phyloP scores from a whole-genome alignment of 2,113 vertebrate species.

The Pterocles burchelli region DNA sequence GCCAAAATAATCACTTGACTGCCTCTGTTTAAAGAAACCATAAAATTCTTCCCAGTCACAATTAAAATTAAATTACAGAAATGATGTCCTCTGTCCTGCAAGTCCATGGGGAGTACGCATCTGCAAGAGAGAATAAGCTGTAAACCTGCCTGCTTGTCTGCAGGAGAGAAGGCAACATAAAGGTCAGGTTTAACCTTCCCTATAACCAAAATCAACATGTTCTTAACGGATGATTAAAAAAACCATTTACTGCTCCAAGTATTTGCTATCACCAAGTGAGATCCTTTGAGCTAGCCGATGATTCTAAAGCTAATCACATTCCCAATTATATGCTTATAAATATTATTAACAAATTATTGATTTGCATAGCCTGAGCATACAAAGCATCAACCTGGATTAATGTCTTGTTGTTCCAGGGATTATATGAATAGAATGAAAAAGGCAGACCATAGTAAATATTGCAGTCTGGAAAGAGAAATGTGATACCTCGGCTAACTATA shows the following conservation, averaged over 20 bases:
- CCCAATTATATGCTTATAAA: background rate
- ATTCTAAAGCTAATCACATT: background rate
- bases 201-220: background rate
- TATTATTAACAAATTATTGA: constrained; percentile 41
- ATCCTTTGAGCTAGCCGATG: background rate
- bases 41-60: background rate
- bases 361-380: background rate
- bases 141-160: background rate
- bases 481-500: background rate
- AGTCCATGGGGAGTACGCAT: background rate
- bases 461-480: background rate
- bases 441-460: background rate
- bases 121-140: background rate
- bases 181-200: background rate
- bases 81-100: background rate
- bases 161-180: background rate
- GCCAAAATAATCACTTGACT: constrained; percentile 32
- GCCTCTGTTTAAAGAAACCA: background rate
- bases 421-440: background rate
- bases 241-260: background rate
- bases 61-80: constrained; percentile 22
- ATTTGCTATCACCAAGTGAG: background rate
- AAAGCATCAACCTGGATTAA: background rate
- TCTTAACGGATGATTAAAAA: background rate
- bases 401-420: background rate